A percentile compares a stretch with the other conserved stretches of the same genome.
These are phyloP conservation scores for Drepana falcataria DNA, from an alignment of 2,888 invertebrate genomes.

Conservation along the genomic window DNA sequence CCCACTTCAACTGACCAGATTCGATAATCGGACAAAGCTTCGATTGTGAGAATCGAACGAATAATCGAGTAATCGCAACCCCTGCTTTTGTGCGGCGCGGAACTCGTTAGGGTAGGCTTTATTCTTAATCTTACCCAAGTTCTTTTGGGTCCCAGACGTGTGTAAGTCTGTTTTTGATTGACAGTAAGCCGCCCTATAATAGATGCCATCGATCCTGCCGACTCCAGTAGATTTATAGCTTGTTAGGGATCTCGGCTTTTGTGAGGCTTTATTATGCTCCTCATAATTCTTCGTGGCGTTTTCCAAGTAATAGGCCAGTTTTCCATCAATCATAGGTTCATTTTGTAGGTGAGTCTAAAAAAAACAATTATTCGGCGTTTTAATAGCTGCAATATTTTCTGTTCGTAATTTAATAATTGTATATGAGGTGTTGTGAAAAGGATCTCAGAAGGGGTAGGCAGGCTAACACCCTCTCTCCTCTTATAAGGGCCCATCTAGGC, in stretches of 20 bases:
- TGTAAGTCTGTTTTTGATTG: slow-evolving; percentile 53
- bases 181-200: slow-evolving; percentile 54
- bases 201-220: slow-evolving; percentile 26
- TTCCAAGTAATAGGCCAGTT: not conserved
- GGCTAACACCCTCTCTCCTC: no score
- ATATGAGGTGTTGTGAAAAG: no score
- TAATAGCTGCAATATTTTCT: no score
- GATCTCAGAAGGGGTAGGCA: no score
- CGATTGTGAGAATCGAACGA: slow-evolving; percentile 43
- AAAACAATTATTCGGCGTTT: no score
- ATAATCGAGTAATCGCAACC: slow-evolving; percentile 43
- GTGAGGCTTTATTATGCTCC: not conserved
- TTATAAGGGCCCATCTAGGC: no score
- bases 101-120: slow-evolving; percentile 43
- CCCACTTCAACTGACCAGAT: slow-evolving; percentile 29
- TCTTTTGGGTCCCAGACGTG: slow-evolving; percentile 34
- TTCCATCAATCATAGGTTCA: no score
- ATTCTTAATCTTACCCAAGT: slow-evolving; percentile 38
- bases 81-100: slow-evolving; percentile 34
- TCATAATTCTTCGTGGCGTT: not conserved
- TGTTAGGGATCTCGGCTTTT: slow-evolving; percentile 9
- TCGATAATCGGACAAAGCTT: slow-evolving; percentile 41
- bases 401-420: no score
- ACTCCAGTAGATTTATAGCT: slow-evolving; percentile 1
- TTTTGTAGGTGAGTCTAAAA: no score